A percentile compares a stretch with the other conserved stretches of the same genome.
These are phyloP conservation scores for Ips nitidus DNA, from an alignment of 1,140 invertebrate species.

Conservation along the genomic window DNA sequence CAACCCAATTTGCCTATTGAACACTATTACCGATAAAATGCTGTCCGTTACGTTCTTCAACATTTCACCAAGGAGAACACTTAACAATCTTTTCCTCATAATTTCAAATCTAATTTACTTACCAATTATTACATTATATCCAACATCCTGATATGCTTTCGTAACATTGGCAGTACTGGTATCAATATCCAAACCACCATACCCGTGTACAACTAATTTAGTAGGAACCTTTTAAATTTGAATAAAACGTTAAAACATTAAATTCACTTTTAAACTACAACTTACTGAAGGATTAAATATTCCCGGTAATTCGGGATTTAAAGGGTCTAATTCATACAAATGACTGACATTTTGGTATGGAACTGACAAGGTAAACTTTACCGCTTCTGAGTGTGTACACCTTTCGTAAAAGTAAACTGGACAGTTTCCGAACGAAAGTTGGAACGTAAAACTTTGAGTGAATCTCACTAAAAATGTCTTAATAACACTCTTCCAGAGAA, in stretches of 20 bases:
- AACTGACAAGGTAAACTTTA: conserved; percentile 43
- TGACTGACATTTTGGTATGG: conserved; percentile 14
- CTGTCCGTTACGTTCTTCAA: no score
- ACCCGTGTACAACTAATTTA: conserved; percentile 49
- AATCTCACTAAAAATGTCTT: no score
- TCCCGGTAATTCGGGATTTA: conserved; percentile 36
- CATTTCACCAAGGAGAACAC: no score
- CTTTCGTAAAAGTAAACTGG: conserved; percentile 46
- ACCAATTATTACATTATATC: conserved; percentile 47
- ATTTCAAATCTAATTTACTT: background rate
- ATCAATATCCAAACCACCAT: conserved; percentile 46
- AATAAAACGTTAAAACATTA: background rate
- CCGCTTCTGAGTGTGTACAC: conserved; percentile 38
- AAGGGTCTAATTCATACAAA: conserved; percentile 40
- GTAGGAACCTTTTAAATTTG: conserved; percentile 26
- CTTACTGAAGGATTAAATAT: conserved; percentile 21
- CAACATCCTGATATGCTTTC: conserved; percentile 42
- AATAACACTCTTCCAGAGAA: no score
- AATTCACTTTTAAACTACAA: background rate
- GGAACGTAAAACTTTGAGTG: background rate
- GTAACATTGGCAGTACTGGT: conserved; percentile 42
- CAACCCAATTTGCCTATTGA: no score
- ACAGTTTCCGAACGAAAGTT: conserved; percentile 43
- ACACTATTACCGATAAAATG: no score
- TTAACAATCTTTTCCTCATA: no score